Base-by-base conservation (phyloP, 2,797 vertebrate genomes). In the Odontamblyopus rebecca region DNA sequence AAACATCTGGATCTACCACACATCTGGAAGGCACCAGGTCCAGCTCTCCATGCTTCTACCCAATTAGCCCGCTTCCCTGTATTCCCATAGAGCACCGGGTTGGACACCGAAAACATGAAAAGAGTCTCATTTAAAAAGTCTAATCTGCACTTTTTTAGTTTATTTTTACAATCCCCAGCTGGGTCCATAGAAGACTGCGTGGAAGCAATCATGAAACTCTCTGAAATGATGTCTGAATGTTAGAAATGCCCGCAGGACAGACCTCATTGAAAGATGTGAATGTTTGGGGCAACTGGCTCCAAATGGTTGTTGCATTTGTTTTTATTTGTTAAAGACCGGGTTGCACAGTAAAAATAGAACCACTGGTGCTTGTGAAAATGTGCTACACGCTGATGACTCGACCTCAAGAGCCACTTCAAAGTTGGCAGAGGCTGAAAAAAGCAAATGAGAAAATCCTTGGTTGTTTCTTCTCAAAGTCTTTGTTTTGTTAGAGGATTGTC, bases 131-230 rank as follows among this genome's bases (percentile, higher is more conserved):
- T 91, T 92, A 89, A 87, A 87, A 81, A 85, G 75, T 78, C 86
- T 91, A 92, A 92, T 93, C 90, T 89, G 60, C 78, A 69, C 80
- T 77, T 85, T 92, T 79, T 81, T 70, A 81, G 89, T 92, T 93
- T 93, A 91, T 93, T 93, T 92, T 93, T 93, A 93, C 91, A 90
- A 88, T 92, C 92, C 89, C 82, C 93, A 94, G 92, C 91, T 94
- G 93, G 86, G 83, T 65, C 83, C 81, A 12, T n/a, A n/a, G 30
- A n/a, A 11, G 60, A 83, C 83, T 85, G 83, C 89, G 82, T 90
- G 91, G 88, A 91, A 91, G 87, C 89, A 92, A 92, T 92, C 90
- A 92, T 76, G 78, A 80, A 79, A 86, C 72, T 23, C 18, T 65
- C 41, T 81, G 77, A 75, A 79, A 80, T 80, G 77, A 71, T 79